Percentiles rank a stretch among this genome's conserved stretches.
Evolutionary conservation across 2,888 invertebrate species (phyloP).

Genomic region (Polydesmus complanatus): DNA sequence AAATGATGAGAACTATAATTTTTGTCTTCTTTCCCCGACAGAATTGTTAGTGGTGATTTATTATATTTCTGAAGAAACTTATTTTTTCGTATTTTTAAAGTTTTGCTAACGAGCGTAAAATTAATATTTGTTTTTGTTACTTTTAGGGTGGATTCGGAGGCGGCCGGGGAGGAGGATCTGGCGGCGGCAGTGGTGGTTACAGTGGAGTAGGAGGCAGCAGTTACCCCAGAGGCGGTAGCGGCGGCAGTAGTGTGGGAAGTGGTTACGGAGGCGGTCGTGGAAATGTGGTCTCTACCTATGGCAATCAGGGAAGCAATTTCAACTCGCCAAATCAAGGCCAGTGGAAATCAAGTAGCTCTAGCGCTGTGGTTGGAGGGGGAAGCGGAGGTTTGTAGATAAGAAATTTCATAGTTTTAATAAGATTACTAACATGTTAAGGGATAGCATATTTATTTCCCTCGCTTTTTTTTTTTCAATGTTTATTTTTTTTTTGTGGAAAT

Average conservation of each 20-base stretch:
- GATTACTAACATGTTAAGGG: too few species aligned
- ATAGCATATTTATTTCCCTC: too few species aligned
- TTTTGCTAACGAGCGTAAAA: background rate
- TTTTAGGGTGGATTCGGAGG: conserved; percentile 1
- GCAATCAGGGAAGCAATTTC: too few species aligned
- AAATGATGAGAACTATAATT: background rate
- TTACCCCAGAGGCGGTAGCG: background rate
- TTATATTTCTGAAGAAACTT: too few species aligned
- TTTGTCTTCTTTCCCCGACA: background rate
- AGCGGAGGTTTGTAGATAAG: too few species aligned
- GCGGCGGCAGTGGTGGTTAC: background rate
- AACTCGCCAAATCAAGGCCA: too few species aligned
- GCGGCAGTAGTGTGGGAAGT: conserved; percentile 4
- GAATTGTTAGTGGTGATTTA: background rate
- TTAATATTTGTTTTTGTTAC: background rate
- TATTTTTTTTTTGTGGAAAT: too few species aligned
- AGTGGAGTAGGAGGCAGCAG: background rate
- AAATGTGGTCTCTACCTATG: background rate
- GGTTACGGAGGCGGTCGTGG: conserved; percentile 7
- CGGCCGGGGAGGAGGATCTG: conserved; percentile 1
- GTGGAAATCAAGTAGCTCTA: too few species aligned
- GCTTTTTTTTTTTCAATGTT: too few species aligned
- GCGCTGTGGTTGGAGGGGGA: too few species aligned
- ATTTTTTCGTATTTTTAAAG: too few species aligned
- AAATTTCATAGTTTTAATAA: too few species aligned